Evolutionary conservation across 1,140 invertebrate genomes (phyloP), one percentile per base, ranked within the genome.

Genomic region (Drepana arcuata): DNA sequence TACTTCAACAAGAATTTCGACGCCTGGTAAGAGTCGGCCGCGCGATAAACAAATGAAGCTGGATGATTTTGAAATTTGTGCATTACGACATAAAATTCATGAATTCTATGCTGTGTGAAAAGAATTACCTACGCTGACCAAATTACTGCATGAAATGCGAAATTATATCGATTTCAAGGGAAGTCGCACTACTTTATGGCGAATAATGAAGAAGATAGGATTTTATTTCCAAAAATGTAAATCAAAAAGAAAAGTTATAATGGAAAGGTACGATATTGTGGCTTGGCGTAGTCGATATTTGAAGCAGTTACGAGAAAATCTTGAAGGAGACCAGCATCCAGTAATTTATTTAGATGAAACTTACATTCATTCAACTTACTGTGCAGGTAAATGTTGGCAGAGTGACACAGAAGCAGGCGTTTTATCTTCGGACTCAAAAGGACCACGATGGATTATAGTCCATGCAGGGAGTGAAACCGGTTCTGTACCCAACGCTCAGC

Each of bases 401-500:
- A 25, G 16, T 2, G 7, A 35, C 13, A 14, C 7, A 2, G 9
- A 26, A 10, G 18, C 4, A 4, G 28, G 14, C n/a, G 44, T 30
- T 7, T 11, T 24, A 2, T 18, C 11, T 21, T 14, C 16, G n/a
- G 25, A 16, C 10, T 27, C 30, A 14, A 14, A n/a, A 15, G 41
- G 49, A 7, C 21, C 10, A 24, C 34, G 55, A 26, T 35, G 41
- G 3, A 48, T 58, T 15, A 58, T 57, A 9, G 48, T 58, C 12
- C 41, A 57, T 50, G 49, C 46, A 15, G 53, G 49, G 41, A 40
- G 41, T 7, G 30, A 53, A 31, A 43, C 12, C 1, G 48, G 48
- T 3, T 55, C 59, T 41, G 40, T 52, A 11, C 14, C 40, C 14
- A 51, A 54, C 40, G 52, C 34, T 11, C 15, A 49, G 5, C 25